These are phyloP conservation scores for Phenganax stokvisi DNA, from an alignment of 92 coral and sea anemone genomes.

Conservation along the genomic window DNA sequence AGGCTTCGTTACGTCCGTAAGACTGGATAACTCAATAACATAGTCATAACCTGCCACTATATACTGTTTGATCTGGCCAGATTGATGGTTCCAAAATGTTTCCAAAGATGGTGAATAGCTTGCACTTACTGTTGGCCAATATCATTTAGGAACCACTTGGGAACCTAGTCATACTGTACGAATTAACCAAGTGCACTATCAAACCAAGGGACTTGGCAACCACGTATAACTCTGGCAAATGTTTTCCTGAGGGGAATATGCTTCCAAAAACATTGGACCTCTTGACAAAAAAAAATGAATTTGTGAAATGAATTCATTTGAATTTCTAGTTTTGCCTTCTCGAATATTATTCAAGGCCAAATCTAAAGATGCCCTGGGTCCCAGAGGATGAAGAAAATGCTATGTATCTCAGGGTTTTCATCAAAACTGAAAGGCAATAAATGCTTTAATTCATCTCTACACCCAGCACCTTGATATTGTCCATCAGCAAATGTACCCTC, in stretches of 20 bases:
- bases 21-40: constrained; percentile 6
- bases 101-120: constrained; percentile 12
- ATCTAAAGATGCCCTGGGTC: constrained; percentile 23
- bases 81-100: constrained; percentile 4
- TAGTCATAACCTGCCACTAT: constrained; percentile 6
- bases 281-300: background rate
- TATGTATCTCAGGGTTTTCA: background rate
- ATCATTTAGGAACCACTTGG: background rate
- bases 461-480: constrained; percentile 21
- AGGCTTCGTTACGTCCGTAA: background rate
- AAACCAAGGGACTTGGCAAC: constrained; percentile 3
- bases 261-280: constrained; percentile 14
- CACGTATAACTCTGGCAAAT: constrained; percentile 10
- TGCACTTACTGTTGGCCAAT: background rate
- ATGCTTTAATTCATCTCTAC: constrained; percentile 1
- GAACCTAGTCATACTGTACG: constrained; percentile 10
- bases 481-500: constrained; percentile 4
- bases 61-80: constrained; percentile 9
- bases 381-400: constrained; percentile 24
- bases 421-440: constrained; percentile 8
- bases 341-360: constrained; percentile 6
- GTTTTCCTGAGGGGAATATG: background rate
- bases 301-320: constrained; percentile 6
- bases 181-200: constrained; percentile 6
- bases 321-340: constrained; percentile 4